Base-by-base conservation (phyloP, 1,140 invertebrate genomes). In the Gonioctena quinquepunctata region DNA sequence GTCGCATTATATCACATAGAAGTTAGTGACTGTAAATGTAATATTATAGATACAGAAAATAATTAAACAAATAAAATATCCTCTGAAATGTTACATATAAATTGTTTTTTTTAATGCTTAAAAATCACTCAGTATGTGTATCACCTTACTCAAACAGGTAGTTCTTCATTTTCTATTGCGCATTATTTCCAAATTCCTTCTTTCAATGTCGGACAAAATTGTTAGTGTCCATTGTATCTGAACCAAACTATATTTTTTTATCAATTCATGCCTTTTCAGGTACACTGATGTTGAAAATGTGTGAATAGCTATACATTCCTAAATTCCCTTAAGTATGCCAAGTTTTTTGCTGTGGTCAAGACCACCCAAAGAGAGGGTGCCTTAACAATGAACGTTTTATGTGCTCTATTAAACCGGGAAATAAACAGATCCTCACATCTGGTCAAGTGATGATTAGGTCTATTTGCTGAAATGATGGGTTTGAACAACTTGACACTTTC, bases 321-420 rank as follows among this genome's bases (percentile, higher is more conserved):
- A 57, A 57, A 57, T 57, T n/a, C 25, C 25, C 54, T 21, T 13
- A 57, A 57, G 25, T 57, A 57, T 57, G 54, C 54, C 54, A 57
- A 57, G 54, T 57, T 21, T 57, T 57, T 57, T 57, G 54, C 54
- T 57, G 54, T 57, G 54, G 54, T 57, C 25, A 57, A 25, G 54
- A 21, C 54, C 54, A 57, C 54, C 54, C 54, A 42, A 3, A 57
- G 54, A 21, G 18, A 21, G 54, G 25, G 54, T 21, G 54, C n/a
- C 13, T 21, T 57, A 22, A 57, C 54, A 57, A 57, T 19, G 54
- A 57, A 21, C 54, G 54, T 57, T 57, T 57, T 21, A 57, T 57
- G 13, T 57, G 54, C 54, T 57, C 54, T 25, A 57, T 21, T 57
- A 57, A 57, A 57, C 54, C 22, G 22, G 54, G 54, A 57, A 57